phyloP scores from a whole-genome alignment of 2,797 vertebrate genomes.

The Eulemur albifrons region DNA sequence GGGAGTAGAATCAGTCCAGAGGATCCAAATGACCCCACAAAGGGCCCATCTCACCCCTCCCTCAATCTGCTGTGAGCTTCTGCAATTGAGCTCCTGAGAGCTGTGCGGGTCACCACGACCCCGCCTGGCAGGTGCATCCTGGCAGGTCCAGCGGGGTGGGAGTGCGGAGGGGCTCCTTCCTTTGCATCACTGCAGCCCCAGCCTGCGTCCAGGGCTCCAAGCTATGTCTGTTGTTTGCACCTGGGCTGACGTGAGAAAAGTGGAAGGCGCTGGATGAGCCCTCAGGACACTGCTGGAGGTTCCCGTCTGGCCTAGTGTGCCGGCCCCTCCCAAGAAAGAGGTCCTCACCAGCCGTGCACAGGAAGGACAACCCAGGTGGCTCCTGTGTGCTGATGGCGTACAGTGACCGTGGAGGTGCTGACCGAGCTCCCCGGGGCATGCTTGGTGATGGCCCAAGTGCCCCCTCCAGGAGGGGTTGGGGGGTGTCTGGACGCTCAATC shows the following conservation, averaged over 20 bases:
- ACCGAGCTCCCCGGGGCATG: neutral
- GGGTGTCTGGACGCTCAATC: neutral
- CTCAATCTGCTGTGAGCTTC: neutral
- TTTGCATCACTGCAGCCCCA: neutral
- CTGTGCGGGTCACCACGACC: rapidly evolving
- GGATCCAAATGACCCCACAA: neutral
- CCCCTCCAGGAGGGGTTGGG: rapidly evolving
- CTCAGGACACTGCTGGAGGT: neutral
- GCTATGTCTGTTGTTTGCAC: neutral
- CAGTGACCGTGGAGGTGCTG: neutral
- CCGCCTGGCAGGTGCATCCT: neutral
- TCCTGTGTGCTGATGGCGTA: too few species aligned
- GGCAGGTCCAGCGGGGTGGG: neutral
- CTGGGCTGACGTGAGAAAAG: neutral
- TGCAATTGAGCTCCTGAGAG: neutral
- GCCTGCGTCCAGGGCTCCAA: neutral
- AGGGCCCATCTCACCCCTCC: neutral
- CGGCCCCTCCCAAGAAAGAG: neutral
- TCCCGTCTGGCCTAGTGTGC: neutral
- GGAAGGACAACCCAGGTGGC: neutral
- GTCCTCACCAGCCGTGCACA: neutral
- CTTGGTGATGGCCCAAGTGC: neutral
- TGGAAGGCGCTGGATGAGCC: neutral
- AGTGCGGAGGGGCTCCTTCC: neutral
- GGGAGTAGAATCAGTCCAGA: neutral